Evolutionary conservation across 2,888 invertebrate species (phyloP).

Genomic region (Polymixis lichenea): DNA sequence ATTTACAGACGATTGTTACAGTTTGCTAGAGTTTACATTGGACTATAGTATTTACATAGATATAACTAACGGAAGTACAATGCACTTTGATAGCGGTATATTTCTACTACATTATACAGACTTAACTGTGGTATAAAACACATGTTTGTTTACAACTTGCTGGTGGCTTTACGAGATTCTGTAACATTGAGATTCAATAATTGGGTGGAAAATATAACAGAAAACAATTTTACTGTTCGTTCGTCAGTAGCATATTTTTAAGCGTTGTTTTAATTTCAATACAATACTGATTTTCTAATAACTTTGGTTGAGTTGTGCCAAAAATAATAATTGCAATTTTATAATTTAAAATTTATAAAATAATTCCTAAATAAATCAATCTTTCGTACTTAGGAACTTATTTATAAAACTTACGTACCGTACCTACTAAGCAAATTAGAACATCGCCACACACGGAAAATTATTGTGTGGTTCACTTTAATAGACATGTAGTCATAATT

Average conservation of each 20-base stretch:
- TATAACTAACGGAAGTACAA: conserved; percentile 77
- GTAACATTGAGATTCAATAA: conserved; percentile 12
- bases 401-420: conserved; percentile 39
- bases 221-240: background rate
- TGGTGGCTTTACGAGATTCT: conserved; percentile 18
- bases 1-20: conserved; percentile 67
- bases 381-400: conserved; percentile 65
- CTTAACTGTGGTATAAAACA: background rate
- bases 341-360: conserved; percentile 56
- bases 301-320: conserved; percentile 64
- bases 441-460: background rate
- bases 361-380: conserved; percentile 47
- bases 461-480: conserved; percentile 27
- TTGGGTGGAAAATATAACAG: background rate
- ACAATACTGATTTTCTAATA: conserved; percentile 56
- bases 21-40: conserved; percentile 55
- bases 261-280: conserved; percentile 20
- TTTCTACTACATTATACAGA: conserved; percentile 40
- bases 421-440: conserved; percentile 18
- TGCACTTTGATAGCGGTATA: conserved; percentile 72
- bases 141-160: conserved; percentile 19
- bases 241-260: background rate
- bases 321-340: conserved; percentile 41
- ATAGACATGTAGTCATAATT: conserved; percentile 54
- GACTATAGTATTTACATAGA: conserved; percentile 62